Conservation (phyloP, 2,113 vertebrate genomes). For the Hirundichthys speculiger region DNA sequence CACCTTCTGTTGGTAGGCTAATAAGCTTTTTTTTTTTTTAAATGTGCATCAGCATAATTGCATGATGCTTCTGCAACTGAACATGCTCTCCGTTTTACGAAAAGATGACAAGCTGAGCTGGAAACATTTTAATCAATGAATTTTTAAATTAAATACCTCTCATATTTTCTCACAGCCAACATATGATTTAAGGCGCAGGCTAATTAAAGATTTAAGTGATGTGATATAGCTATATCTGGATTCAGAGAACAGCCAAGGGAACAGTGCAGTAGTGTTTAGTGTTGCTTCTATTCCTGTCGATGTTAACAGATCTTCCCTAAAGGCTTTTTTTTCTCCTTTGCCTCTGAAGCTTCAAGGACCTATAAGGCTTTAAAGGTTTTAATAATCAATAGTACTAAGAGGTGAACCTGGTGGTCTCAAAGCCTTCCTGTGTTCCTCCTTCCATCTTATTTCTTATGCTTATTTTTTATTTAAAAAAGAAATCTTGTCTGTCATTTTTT, state of each 20-base stretch:
- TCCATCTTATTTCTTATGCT: background rate
- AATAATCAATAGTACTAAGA: constrained; percentile 28
- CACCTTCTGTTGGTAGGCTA: no score
- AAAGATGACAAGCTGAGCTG: constrained; percentile 10
- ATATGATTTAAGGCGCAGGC: constrained; percentile 26
- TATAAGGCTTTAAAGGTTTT: constrained; percentile 43
- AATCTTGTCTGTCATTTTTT: constrained; percentile 9
- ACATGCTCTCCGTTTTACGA: no score
- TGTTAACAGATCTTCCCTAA: constrained; percentile 54
- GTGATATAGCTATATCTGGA: constrained; percentile 12
- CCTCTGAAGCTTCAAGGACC: constrained; percentile 15
- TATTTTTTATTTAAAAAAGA: background rate
- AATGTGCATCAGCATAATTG: no score
- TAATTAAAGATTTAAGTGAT: constrained; percentile 65
- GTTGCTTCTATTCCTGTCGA: constrained; percentile 28
- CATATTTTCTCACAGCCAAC: constrained; percentile 37
- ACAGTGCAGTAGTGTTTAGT: constrained; percentile 17
- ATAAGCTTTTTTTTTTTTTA: background rate
- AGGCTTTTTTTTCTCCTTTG: constrained; percentile 50
- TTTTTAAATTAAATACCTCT: constrained; percentile 28
- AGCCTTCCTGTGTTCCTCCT: background rate
- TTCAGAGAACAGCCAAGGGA: constrained; percentile 36
- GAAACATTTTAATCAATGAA: constrained; percentile 18
- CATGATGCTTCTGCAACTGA: no score
- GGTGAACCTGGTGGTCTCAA: constrained; percentile 5